phyloP scores from a whole-genome alignment of 2,113 vertebrate species.

The Microtus ochrogaster region DNA sequence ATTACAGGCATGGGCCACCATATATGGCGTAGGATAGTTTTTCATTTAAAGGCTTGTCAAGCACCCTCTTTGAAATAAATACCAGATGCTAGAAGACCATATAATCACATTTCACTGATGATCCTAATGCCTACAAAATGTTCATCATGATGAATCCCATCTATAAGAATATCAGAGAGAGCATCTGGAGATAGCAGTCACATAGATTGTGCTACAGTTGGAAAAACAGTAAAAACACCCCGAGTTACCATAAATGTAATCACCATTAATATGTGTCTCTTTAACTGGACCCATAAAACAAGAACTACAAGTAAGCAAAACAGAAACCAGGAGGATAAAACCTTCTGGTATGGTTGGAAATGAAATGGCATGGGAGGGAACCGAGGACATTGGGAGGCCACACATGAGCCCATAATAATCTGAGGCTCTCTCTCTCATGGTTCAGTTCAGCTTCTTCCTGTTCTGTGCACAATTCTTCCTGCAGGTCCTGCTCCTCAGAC shows the following conservation, averaged over 20 bases:
- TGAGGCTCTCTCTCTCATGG: not conserved
- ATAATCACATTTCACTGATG: not conserved
- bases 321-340: not conserved
- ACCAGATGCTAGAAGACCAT: not conserved
- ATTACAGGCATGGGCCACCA: not conserved
- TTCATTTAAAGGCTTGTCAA: slow-evolving; percentile 30
- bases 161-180: not conserved
- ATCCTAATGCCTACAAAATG: not conserved
- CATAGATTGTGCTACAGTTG: not conserved
- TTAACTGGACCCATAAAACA: slow-evolving; percentile 49
- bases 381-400: slow-evolving; percentile 23
- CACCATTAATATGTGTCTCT: not conserved
- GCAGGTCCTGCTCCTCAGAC: not conserved
- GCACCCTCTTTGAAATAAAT: not conserved
- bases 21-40: not conserved
- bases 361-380: not conserved
- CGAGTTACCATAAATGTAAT: not conserved
- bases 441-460: not conserved
- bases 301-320: slow-evolving; percentile 11
- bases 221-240: slow-evolving; percentile 8
- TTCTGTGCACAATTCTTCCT: not conserved
- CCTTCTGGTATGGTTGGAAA: slow-evolving; percentile 11
- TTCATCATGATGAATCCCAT: not conserved
- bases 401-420: not conserved
- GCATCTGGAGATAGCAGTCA: not conserved